phyloP scores from a whole-genome alignment of 2,113 vertebrate genomes.

The Pleuronectes platessa region DNA sequence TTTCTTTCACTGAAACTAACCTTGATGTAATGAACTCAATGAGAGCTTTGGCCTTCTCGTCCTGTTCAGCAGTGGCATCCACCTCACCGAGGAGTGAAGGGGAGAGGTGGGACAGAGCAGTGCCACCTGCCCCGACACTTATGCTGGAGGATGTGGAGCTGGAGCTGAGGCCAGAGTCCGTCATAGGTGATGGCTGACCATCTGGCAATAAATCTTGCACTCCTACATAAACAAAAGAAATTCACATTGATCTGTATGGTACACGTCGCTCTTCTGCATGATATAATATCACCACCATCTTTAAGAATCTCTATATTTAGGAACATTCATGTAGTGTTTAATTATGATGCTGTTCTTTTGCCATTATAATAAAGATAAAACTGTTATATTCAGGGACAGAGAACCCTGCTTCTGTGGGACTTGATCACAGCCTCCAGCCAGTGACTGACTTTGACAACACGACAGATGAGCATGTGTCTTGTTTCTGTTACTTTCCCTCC shows the following conservation, averaged over 20 bases:
- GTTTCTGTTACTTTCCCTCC: not conserved
- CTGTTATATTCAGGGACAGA: not conserved
- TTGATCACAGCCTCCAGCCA: constrained; percentile 42
- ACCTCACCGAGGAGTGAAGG: constrained; percentile 90
- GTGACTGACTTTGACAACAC: not conserved
- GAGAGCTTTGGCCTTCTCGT: constrained; percentile 95
- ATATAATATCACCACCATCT: not conserved
- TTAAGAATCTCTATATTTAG: no score
- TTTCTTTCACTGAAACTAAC: constrained; percentile 72
- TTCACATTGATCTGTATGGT: not conserved
- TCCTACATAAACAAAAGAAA: constrained; percentile 73
- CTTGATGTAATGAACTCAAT: constrained; percentile 98
- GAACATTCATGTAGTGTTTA: not conserved
- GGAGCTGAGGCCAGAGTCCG: constrained; percentile 97
- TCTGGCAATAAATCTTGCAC: constrained; percentile 91
- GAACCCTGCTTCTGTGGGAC: not conserved
- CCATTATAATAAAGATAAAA: not conserved
- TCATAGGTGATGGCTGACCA: constrained; percentile 97
- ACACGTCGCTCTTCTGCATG: not conserved
- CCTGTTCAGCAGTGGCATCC: constrained; percentile 92
- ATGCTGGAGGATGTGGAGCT: constrained; percentile 99
- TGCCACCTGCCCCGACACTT: constrained; percentile 87
- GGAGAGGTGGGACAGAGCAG: constrained; percentile 90
- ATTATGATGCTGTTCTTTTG: not conserved
- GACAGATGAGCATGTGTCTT: not conserved